Conservation (phyloP, 2,888 invertebrate genomes). For the Rhagonycha fulva region DNA sequence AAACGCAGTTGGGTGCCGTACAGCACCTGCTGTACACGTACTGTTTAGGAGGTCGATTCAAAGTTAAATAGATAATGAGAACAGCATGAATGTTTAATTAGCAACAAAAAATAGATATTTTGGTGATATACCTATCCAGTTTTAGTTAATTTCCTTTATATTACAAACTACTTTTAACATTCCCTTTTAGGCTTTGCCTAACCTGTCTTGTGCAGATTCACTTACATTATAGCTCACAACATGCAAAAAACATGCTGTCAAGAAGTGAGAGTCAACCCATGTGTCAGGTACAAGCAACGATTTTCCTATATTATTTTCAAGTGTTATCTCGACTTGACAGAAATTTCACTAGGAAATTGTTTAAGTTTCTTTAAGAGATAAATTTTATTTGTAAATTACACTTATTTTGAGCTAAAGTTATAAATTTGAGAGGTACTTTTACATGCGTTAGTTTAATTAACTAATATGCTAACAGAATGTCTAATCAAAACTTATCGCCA, state of each 20-base stretch:
- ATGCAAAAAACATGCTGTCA: slow-evolving; percentile 35
- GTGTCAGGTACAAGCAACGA: slow-evolving; percentile 11
- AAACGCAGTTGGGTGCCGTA: background rate
- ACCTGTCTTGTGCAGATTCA: slow-evolving; percentile 36
- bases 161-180: background rate
- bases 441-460: background rate
- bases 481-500: background rate
- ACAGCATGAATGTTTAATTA: background rate
- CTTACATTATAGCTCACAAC: slow-evolving; percentile 36
- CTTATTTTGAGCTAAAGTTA: background rate
- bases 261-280: slow-evolving; percentile 12
- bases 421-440: background rate
- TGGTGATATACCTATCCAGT: background rate
- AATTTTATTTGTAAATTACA: background rate
- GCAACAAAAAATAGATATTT: background rate
- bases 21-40: background rate
- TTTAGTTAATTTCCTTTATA: background rate
- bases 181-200: background rate
- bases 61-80: background rate
- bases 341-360: background rate
- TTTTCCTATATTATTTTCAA: background rate
- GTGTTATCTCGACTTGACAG: background rate
- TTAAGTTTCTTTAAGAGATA: background rate
- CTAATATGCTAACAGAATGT: background rate
- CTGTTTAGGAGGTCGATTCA: too few species aligned